These are phyloP conservation scores for Molorchus minor DNA, from an alignment of 2,888 invertebrate species.

Conservation along the genomic window DNA sequence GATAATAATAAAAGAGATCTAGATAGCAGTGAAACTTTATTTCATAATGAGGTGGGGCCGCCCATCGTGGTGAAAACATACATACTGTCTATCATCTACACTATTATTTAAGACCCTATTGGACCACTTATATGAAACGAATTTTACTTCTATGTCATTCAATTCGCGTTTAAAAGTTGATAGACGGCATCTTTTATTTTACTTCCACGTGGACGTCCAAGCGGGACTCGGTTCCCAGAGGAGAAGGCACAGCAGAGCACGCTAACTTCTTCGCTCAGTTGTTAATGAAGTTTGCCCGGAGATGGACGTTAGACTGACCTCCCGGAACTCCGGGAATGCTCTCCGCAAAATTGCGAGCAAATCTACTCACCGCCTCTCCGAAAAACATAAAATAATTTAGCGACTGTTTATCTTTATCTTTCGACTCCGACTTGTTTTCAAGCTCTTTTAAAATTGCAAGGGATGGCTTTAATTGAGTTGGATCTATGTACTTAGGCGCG, in stretches of 20 bases:
- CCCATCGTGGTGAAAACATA: no score
- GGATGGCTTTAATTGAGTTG: slow-evolving; percentile 8
- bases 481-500: neutral
- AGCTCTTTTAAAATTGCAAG: neutral
- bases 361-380: slow-evolving; percentile 32
- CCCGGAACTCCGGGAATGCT: slow-evolving; percentile 50
- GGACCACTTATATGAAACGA: no score
- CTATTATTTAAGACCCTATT: no score
- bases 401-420: slow-evolving; percentile 17
- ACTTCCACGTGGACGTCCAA: slow-evolving; percentile 18
- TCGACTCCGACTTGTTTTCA: neutral
- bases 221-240: slow-evolving; percentile 38
- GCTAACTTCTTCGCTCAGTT: slow-evolving; percentile 51
- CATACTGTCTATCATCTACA: no score
- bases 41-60: no score
- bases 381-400: slow-evolving; percentile 44
- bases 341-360: slow-evolving; percentile 44
- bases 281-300: slow-evolving; percentile 56
- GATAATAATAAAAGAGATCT: no score
- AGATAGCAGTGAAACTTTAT: no score
- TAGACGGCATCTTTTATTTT: slow-evolving; percentile 33
- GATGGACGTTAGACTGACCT: slow-evolving; percentile 49
- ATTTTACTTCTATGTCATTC: neutral
- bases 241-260: slow-evolving; percentile 48
- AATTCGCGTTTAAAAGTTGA: slow-evolving; percentile 19